Evolutionary conservation across 1,140 invertebrate species (phyloP).

Genomic region (Lepidurus couesii): DNA sequence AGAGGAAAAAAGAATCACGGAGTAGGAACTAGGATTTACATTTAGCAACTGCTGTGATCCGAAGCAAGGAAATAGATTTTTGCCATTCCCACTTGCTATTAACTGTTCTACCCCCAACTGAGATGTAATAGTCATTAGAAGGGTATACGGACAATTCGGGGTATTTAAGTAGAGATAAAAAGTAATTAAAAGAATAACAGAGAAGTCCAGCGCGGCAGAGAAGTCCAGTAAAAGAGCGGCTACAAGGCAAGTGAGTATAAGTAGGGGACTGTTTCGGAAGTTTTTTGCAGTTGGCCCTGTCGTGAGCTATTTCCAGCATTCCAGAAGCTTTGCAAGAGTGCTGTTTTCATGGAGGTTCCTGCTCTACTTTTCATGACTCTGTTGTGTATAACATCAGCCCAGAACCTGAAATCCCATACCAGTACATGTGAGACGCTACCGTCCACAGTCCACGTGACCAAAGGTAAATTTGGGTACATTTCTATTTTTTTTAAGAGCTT

Average conservation of each 20-base stretch:
- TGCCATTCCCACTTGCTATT: neutral
- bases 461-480: conserved; percentile 50
- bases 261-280: neutral
- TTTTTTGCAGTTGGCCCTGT: neutral
- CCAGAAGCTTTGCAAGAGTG: neutral
- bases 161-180: neutral
- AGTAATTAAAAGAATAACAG: neutral
- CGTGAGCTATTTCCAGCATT: conserved; percentile 9
- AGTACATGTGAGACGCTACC: conserved; percentile 65
- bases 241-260: neutral
- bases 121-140: neutral
- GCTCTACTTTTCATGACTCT: neutral
- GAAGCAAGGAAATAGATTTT: neutral
- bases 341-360: conserved; percentile 1
- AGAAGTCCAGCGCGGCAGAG: neutral
- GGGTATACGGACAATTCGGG: neutral
- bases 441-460: conserved; percentile 70
- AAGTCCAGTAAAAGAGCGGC: neutral
- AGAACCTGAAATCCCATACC: neutral
- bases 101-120: neutral
- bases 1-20: neutral
- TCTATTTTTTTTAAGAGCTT: too few relatives aligned
- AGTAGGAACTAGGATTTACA: neutral
- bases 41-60: neutral
- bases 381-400: conserved; percentile 15